A percentile compares a stretch with the other conserved stretches of the same genome.
These are phyloP conservation scores for Ormyrus pomaceus DNA, from an alignment of 2,888 invertebrate species.

Conservation along the genomic window DNA sequence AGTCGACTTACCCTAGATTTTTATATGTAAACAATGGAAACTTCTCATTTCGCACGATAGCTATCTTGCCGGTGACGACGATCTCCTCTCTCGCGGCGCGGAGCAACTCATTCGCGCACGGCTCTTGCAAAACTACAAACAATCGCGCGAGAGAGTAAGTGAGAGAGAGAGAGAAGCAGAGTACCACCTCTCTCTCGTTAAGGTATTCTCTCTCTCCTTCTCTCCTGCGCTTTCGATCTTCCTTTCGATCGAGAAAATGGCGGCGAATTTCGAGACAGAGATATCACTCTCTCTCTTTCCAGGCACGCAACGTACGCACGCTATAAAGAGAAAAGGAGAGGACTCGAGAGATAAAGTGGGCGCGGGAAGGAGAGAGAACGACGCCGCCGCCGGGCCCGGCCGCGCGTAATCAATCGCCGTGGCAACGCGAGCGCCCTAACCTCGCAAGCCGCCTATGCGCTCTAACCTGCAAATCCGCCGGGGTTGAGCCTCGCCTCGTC, in stretches of 20 bases:
- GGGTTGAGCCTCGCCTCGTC: not conserved
- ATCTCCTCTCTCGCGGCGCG: not conserved
- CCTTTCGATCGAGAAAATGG: slow-evolving; percentile 53
- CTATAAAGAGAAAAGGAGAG: slow-evolving; percentile 16
- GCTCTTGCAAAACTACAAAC: too few species aligned
- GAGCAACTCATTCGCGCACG: not conserved
- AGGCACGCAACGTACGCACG: not conserved
- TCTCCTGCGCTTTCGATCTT: slow-evolving; percentile 21
- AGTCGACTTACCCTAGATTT: not conserved
- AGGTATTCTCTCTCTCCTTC: too few species aligned
- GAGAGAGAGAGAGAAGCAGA: too few species aligned
- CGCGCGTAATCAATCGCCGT: slow-evolving; percentile 53
- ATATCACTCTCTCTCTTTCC: slow-evolving; percentile 18
- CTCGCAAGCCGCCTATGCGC: slow-evolving; percentile 4
- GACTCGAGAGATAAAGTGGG: not conserved
- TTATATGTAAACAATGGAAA: slow-evolving; percentile 15
- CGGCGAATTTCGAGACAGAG: slow-evolving; percentile 48
- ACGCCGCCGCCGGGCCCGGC: slow-evolving; percentile 46
- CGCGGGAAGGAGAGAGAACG: slow-evolving; percentile 12
- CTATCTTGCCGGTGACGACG: too few species aligned
- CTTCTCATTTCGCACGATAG: not conserved
- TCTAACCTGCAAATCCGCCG: not conserved
- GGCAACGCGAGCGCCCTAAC: slow-evolving; percentile 55
- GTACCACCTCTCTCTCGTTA: too few species aligned
- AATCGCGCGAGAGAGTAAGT: too few species aligned